Conservation (phyloP, 2,888 invertebrate genomes). For the Trichogramma evanescens region DNA sequence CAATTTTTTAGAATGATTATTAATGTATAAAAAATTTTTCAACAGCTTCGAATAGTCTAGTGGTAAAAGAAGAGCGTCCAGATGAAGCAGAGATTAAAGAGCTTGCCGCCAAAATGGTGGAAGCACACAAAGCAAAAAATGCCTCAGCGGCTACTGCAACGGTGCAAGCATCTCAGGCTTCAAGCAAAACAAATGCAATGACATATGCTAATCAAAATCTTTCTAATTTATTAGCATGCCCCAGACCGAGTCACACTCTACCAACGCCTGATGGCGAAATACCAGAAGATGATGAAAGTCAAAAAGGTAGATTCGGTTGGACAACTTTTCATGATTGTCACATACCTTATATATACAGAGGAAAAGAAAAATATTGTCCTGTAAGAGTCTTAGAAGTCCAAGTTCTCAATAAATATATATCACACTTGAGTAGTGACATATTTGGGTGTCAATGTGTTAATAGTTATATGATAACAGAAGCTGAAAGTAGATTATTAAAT, state of each 20-base stretch:
- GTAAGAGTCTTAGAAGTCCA: constrained; percentile 91
- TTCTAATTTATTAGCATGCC: constrained; percentile 25
- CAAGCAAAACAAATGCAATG: constrained; percentile 22
- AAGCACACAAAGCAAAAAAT: constrained; percentile 67
- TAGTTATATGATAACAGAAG: constrained; percentile 87
- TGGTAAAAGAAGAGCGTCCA: constrained; percentile 67
- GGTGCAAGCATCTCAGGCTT: constrained; percentile 22
- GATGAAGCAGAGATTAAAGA: constrained; percentile 84
- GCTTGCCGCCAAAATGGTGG: constrained; percentile 80
- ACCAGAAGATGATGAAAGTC: constrained; percentile 65
- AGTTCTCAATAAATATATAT: constrained; percentile 80
- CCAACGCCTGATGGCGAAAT: constrained; percentile 43
- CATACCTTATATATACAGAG: constrained; percentile 83
- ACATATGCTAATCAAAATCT: constrained; percentile 11
- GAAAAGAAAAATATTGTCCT: constrained; percentile 81
- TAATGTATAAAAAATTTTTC: constrained; percentile 11
- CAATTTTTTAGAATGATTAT: neutral
- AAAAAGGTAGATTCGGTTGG: constrained; percentile 85
- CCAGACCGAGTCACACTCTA: constrained; percentile 30
- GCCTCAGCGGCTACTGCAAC: constrained; percentile 45
- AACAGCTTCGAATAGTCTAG: constrained; percentile 44
- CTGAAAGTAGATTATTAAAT: constrained; percentile 81
- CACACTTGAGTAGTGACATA: constrained; percentile 80
- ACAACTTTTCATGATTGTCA: constrained; percentile 75
- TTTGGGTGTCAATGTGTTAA: constrained; percentile 86